Base-by-base conservation (phyloP, 2,113 vertebrate species). In the Holacanthus passer region DNA sequence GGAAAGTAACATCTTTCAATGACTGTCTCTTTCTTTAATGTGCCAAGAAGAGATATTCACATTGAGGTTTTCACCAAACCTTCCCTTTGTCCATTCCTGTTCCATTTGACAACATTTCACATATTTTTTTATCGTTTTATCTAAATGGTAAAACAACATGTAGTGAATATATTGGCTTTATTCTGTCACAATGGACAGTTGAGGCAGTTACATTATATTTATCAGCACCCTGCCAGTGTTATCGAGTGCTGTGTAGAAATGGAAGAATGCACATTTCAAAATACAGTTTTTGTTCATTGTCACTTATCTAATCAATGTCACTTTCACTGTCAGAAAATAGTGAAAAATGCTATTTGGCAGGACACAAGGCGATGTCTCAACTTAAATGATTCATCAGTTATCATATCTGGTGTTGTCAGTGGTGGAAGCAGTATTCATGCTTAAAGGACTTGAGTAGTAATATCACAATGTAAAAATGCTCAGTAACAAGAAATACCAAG, bases 1-100 rank as follows among this genome's bases (percentile, higher is more conserved):
- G 70, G 64, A 86, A 88, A 79, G 84, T 77, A 83, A 81, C 52
- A 80, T 86, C 32, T 89, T 87, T 87, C 68, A 63, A 52, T 81
- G 60, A 41, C 80, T 81, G 53, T 50, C 31, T 74, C 81, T 86
- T 55, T 74, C 81, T 86, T 55, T 87, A 66, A 86, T 79, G 63
- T 82, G 77, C 47, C 45, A 55, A 72, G 24, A 77, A 68, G 62
- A 68, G 62, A 78, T 77, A 45, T n/a, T 67, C 52, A 74, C 19
- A 4, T 17, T 70, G 65, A 69, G 43, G 48, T 41, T 85, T 81
- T 47, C 53, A 65, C 71, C 27, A 2, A 64, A 10, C 58, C 35
- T 39, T 37, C 13, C 63, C 73, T 37, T 63, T 76, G 32, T 67
- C 69, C 69, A n/a, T 32, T 32, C 32, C 3, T 24, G 31, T 47